Base-by-base conservation (phyloP, 2,113 vertebrate species). In the Electrona antarctica region DNA sequence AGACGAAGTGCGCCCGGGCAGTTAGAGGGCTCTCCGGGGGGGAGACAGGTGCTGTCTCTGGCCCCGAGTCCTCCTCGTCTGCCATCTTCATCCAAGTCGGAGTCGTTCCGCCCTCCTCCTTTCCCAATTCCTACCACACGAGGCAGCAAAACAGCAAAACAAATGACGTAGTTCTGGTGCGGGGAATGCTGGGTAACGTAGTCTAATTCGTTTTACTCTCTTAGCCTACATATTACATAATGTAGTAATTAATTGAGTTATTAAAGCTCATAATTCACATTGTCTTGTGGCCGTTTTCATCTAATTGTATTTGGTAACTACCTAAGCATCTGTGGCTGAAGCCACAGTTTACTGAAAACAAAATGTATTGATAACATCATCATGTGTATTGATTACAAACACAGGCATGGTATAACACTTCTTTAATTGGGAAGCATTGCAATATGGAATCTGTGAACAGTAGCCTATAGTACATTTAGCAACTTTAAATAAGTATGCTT, bases 41-140 rank as follows among this genome's bases (percentile, higher is more conserved):
- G 48, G 77, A 81, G 49, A 14, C 64, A 0, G 83, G 74, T 46
- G 83, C 78, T 8, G 78, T 80, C n/a, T 78, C 88, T 67, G 74
- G 77, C 48, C 75, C 84, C 41, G 86, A 70, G 54, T 83, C 90
- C 71, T 88, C 88, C 54, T 87, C 87, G 76, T 91, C 92, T 77
- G 91, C 93, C 94, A 94, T 94, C 69, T 83, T 90, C n/a, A 4
- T 41, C 71, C 5, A 33, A 48, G 11, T 61, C 51, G 9, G 55
- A 50, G 0, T n/a, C 47, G 13, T 11, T 56, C 48, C 51, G 46
- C 10, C 45, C 14, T 41, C 46, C 0, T 1, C 45, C 54, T 8
- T 11, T 49, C 13, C 0, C 56, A 28, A 6, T 41, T 13, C 28
- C 33, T 6, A 15, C 68, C 70, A 28, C 76, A 77, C 79, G 80